Conservation (phyloP, 2,113 vertebrate species). For the Chrysochloris asiatica region DNA sequence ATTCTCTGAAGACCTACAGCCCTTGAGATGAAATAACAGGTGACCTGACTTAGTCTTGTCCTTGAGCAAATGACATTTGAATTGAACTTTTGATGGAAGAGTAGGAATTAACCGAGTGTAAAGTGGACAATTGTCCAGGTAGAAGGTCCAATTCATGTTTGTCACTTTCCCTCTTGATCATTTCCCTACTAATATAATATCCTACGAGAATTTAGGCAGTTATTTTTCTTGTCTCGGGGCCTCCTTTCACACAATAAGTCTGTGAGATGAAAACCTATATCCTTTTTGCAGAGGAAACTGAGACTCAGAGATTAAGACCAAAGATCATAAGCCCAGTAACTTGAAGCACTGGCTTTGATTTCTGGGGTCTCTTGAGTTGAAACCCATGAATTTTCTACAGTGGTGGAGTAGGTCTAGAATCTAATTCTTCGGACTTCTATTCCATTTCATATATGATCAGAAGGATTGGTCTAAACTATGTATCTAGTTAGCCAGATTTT, state of each 20-base stretch:
- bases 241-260: not conserved
- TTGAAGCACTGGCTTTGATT: slow-evolving; percentile 1
- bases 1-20: not conserved
- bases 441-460: not conserved
- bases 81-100: slow-evolving; percentile 33
- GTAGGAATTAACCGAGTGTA: not conserved
- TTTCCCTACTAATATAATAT: too few species aligned
- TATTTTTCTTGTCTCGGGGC: not conserved
- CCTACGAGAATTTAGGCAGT: not conserved
- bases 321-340: not conserved
- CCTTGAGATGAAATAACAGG: not conserved
- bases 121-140: not conserved
- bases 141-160: too few species aligned
- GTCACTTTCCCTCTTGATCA: too few species aligned
- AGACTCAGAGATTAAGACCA: not conserved
- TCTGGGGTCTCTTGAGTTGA: not conserved
- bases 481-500: too few species aligned
- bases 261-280: not conserved
- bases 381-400: not conserved
- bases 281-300: slow-evolving; percentile 7
- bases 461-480: too few species aligned
- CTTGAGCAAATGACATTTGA: slow-evolving; percentile 22
- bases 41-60: slow-evolving; percentile 20
- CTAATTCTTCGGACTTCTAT: too few species aligned
- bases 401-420: too few species aligned